Percentiles rank a stretch among this genome's conserved stretches.
phyloP scores from a whole-genome alignment of 2,797 vertebrate species.

The Sternarchorhynchus goeldii region DNA sequence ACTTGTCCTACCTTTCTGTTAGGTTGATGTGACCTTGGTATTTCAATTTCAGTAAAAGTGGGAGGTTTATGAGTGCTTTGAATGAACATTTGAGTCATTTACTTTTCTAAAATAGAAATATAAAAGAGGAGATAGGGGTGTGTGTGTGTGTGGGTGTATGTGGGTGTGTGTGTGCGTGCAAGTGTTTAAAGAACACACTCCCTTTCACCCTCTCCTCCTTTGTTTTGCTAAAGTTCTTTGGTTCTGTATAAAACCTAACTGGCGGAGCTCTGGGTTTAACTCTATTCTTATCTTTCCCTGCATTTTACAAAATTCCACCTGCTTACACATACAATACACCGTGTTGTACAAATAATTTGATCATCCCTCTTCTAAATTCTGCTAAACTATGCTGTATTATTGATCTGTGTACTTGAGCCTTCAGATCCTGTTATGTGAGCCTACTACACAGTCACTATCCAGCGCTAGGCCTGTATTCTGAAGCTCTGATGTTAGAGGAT shows the following conservation, averaged over 20 bases:
- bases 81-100: not conserved
- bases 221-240: conserved; percentile 35
- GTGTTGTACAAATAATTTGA: not conserved
- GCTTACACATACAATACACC: conserved; percentile 8
- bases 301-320: conserved; percentile 22
- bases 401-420: not conserved
- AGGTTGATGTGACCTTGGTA: conserved; percentile 18
- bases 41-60: conserved; percentile 11
- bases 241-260: conserved; percentile 43
- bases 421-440: not conserved
- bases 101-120: not conserved
- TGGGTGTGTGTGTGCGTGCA: not conserved
- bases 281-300: conserved; percentile 21
- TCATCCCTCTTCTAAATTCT: no score
- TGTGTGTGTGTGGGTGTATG: conserved; percentile 8
- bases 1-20: conserved; percentile 8
- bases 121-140: not conserved
- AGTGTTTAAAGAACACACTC: conserved; percentile 10
- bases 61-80: conserved; percentile 30
- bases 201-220: conserved; percentile 18
- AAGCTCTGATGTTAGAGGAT: not conserved
- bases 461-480: not conserved
- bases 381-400: no score
- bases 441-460: not conserved
- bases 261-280: conserved; percentile 21